A percentile compares a stretch with the other conserved stretches of the same genome.
Conservation (phyloP, 1,140 invertebrate species). For the Zaprionus kolodkinae region DNA sequence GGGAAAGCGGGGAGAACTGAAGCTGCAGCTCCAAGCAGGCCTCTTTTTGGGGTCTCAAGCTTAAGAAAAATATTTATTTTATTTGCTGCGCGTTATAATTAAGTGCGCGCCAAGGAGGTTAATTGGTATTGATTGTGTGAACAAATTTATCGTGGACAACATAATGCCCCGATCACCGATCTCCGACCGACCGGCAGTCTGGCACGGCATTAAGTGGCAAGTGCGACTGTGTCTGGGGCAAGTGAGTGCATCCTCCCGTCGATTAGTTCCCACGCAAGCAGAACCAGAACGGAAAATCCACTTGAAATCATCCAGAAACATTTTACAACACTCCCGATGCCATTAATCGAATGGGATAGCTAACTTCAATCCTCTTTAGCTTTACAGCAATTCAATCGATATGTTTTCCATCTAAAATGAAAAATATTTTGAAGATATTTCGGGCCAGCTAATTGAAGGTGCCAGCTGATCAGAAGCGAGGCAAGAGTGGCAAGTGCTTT, state of each 20-base stretch:
- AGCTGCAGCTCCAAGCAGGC: constrained; percentile 15
- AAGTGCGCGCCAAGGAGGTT: constrained; percentile 60
- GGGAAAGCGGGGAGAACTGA: neutral
- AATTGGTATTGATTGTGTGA: constrained; percentile 69
- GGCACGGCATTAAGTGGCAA: constrained; percentile 8
- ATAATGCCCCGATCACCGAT: constrained; percentile 17
- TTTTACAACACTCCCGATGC: constrained; percentile 18
- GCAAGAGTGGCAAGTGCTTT: neutral
- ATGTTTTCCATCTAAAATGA: constrained; percentile 12
- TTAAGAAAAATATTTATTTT: constrained; percentile 64
- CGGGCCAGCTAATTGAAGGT: constrained; percentile 31
- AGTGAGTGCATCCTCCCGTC: constrained; percentile 41
- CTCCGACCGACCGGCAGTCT: neutral
- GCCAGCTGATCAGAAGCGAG: constrained; percentile 4
- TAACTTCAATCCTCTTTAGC: neutral
- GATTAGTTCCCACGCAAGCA: constrained; percentile 43
- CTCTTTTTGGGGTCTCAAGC: constrained; percentile 21
- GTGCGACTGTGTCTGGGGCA: neutral
- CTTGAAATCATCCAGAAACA: constrained; percentile 25
- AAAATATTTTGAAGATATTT: constrained; percentile 1
- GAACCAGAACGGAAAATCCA: constrained; percentile 19
- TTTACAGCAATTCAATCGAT: neutral
- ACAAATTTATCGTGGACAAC: constrained; percentile 48
- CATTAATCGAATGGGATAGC: neutral
- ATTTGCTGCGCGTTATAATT: constrained; percentile 51